phyloP scores from a whole-genome alignment of 2,797 vertebrate species.

The Macropus fuliginosus region DNA sequence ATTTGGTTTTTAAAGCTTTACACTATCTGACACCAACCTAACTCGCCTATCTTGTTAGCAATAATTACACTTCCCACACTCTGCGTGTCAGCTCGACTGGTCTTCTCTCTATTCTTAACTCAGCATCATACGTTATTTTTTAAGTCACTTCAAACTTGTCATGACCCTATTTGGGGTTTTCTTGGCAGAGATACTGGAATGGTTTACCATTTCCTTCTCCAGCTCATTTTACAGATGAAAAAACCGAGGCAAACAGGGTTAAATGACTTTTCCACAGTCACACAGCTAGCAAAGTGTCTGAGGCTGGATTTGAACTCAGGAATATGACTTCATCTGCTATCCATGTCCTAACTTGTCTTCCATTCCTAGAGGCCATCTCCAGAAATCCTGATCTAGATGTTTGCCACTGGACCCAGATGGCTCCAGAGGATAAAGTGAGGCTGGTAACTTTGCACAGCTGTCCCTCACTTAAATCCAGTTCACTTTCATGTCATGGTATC shows the following conservation, averaged over 20 bases:
- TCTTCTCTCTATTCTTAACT: neutral
- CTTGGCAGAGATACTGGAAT: neutral
- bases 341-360: neutral
- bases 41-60: neutral
- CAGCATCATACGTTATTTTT: neutral
- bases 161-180: neutral
- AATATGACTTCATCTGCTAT: neutral
- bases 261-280: neutral
- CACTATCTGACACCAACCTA: neutral
- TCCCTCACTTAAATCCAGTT: no score
- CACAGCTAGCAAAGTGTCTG: neutral
- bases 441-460: no score
- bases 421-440: no score
- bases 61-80: neutral
- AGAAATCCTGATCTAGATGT: no score
- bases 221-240: neutral
- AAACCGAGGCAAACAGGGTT: neutral
- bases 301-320: neutral
- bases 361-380: neutral
- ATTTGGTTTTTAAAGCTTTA: neutral
- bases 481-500: no score
- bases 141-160: neutral
- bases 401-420: no score
- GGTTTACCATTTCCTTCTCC: neutral
- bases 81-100: neutral